These are phyloP conservation scores for Capitulum mitella DNA, from an alignment of 2,888 invertebrate genomes.

Conservation along the genomic window DNA sequence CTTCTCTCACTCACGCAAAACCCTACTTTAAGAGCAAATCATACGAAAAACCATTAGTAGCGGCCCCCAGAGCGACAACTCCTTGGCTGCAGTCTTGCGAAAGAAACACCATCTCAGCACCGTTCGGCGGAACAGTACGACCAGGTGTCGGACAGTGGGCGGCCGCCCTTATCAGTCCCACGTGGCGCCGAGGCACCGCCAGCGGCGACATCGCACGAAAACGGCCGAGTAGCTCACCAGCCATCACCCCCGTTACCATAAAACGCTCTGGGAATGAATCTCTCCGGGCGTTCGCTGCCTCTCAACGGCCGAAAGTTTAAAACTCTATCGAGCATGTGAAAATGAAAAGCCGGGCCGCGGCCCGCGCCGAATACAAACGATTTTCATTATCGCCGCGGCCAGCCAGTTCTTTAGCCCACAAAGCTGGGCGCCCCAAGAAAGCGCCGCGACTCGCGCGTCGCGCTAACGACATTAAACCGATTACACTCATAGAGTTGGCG, in stretches of 20 bases:
- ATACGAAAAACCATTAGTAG: no score
- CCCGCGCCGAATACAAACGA: slow-evolving; percentile 10
- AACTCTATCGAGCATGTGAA: slow-evolving; percentile 24
- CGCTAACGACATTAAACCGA: slow-evolving; percentile 1
- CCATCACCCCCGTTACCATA: background rate
- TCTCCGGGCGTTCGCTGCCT: background rate
- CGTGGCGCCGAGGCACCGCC: no score
- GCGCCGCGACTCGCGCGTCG: background rate
- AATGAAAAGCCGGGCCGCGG: background rate
- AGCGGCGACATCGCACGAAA: background rate
- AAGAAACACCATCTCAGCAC: no score
- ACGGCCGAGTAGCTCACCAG: background rate
- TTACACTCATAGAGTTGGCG: background rate
- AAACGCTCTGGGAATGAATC: background rate
- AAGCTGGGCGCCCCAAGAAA: background rate
- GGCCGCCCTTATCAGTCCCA: no score
- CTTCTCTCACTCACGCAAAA: no score
- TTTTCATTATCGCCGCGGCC: background rate
- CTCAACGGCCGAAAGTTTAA: background rate
- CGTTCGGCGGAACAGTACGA: no score
- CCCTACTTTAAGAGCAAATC: no score
- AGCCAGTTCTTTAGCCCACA: background rate
- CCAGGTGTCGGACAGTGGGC: no score
- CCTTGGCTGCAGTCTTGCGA: no score
- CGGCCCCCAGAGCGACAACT: no score